Evolutionary conservation across 2,888 invertebrate genomes (phyloP), one percentile per base, ranked within the genome.

Genomic region (Melanostoma mellinum): DNA sequence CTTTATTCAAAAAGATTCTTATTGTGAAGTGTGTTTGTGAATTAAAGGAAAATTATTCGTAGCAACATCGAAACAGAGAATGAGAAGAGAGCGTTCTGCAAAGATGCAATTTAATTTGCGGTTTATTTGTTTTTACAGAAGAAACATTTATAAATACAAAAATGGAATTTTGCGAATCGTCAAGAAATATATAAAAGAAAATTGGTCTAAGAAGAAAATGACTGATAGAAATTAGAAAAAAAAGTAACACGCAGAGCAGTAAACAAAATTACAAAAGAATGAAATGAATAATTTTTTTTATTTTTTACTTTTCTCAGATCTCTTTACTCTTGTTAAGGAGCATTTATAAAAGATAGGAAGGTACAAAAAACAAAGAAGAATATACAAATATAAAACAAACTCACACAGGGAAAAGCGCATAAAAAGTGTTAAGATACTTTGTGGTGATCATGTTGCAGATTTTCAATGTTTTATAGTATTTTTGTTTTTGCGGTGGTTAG

Each of bases 391-490:
- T 53, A 36, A 60, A 55, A 67, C 8, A 69, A 73, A 78, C 35
- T 78, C 78, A 84, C 78, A 73, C 81, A 73, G 46, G 61, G 75
- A 55, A 75, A 81, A 81, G 81, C 72, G 76, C 81, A 73, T 81
- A 67, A 48, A 50, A 71, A 53, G 38, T 44, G 63, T 56, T 50
- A 50, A 58, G 36, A 40, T 58, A 67, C 52, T 2, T 42, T 71
- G 5, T 44, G 42, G 33, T 36, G 38, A 20, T 50, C 42, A 72
- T 40, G 10, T 61, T 38, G 65, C 38, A 20, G 3, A 40, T 38
- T 10, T 42, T 38, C 5, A 48, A 38, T 38, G 33, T n/a, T 38
- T 20, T 32, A 3, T 50, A 38, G 1, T 61, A 6, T 36, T 32
- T 10, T 20, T 48, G 9, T 30, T 36, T 32, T 63, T 50, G 20